Percentiles rank a stretch among this genome's conserved stretches.
These are phyloP conservation scores for Acridotheres tristis DNA, from an alignment of 2,797 vertebrate genomes.

Conservation along the genomic window DNA sequence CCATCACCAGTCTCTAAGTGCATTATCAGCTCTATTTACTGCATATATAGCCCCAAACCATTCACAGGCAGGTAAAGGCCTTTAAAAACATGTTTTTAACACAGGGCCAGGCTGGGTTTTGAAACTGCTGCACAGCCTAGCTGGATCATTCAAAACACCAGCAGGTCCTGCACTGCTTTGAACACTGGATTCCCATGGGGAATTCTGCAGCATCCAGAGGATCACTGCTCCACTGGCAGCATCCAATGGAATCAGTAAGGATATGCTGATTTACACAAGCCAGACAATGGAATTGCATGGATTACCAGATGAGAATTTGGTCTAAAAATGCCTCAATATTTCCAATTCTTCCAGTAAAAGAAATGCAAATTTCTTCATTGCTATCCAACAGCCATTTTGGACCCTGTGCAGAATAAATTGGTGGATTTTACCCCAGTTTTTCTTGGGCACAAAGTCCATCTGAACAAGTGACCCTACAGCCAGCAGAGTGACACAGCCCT, in stretches of 20 bases:
- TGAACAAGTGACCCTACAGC: neutral
- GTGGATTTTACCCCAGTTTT: neutral
- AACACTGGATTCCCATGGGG: neutral
- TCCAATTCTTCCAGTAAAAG: neutral
- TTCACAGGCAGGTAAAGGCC: neutral
- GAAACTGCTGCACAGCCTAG: neutral
- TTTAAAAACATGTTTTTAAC: neutral
- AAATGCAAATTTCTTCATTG: neutral
- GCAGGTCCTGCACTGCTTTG: neutral
- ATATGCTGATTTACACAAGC: neutral
- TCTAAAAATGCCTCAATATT: neutral
- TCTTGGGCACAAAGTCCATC: neutral
- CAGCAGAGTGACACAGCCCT: neutral
- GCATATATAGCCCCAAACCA: neutral
- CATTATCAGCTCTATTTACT: neutral
- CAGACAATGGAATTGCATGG: neutral
- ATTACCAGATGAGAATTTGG: neutral
- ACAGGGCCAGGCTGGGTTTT: neutral
- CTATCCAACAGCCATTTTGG: neutral
- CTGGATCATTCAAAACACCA: neutral
- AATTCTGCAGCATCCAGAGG: neutral
- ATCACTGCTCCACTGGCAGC: neutral
- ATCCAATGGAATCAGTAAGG: neutral
- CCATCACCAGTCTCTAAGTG: neutral
- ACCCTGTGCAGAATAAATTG: neutral